A percentile compares a stretch with the other conserved stretches of the same genome.
Evolutionary conservation across 2,888 invertebrate genomes (phyloP).

Genomic region (Drosophila maculinotata): DNA sequence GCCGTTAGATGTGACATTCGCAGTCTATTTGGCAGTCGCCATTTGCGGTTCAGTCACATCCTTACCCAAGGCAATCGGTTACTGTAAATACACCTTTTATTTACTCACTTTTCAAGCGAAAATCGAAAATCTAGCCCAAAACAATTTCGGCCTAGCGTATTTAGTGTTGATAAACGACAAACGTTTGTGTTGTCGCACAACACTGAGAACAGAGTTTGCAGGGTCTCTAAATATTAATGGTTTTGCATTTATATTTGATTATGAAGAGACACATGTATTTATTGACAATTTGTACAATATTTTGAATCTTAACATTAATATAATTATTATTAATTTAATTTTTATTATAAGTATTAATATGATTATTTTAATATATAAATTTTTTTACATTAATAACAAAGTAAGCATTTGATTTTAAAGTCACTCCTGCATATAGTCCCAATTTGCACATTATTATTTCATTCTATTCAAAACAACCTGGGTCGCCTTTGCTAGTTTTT

Average conservation of each 20-base stretch:
- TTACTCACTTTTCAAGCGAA: slow-evolving; percentile 65
- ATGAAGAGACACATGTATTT: too few relatives aligned
- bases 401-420: too few relatives aligned
- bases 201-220: slow-evolving; percentile 34
- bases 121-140: slow-evolving; percentile 64
- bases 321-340: too few relatives aligned
- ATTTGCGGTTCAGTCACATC: too few relatives aligned
- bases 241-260: background rate
- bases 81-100: background rate
- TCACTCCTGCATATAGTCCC: background rate
- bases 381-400: background rate
- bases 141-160: slow-evolving; percentile 57
- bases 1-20: background rate
- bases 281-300: too few relatives aligned
- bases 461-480: background rate
- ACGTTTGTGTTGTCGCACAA: background rate
- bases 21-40: too few relatives aligned
- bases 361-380: too few relatives aligned
- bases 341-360: too few relatives aligned
- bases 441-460: background rate
- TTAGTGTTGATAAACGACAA: slow-evolving; percentile 58
- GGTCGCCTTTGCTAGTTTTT: background rate
- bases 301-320: too few relatives aligned
- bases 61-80: background rate
- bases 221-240: background rate